Evolutionary conservation across 2,797 vertebrate genomes (phyloP), one percentile per base, ranked within the genome.

Genomic region (Erethizon dorsatum): DNA sequence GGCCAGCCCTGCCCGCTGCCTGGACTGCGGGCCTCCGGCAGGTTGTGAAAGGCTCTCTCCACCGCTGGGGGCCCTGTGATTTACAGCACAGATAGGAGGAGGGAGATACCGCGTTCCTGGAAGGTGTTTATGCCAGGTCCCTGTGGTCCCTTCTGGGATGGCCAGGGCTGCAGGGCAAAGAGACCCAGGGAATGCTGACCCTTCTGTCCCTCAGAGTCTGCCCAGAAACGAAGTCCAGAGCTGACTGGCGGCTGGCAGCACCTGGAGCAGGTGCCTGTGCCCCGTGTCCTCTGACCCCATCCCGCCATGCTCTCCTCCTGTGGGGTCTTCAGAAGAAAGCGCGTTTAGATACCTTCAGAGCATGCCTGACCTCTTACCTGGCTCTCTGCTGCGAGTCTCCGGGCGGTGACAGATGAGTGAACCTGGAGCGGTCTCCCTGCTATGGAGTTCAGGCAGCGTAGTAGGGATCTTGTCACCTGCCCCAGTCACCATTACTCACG

Each of bases 1-100:
- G 61, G 10, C 33, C 85, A 89, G 91, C 61, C 83, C 28, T 56
- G 82, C 20, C 41, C 14, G 15, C 79, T 20, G 33, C 65, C 65
- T 8, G 78, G 69, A 57, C 63, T 87, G n/a, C 1, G 26, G 47
- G 57, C 82, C 45, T 71, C 5, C 8, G 73, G 84, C 31, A 61
- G 47, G 41, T 91, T 95, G 75, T 47, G 37, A 88, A 80, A 90
- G 61, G 56, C 20, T 59, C 47, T 92, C 83, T 93, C 73, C 79
- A 93, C 56, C n/a, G 1, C 5, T 50, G 28, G 89, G 57, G 65
- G 63, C 93, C 94, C 80, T 83, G 31, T 93, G 33, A 87, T 80
- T 94, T 93, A 56, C 54, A 50, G 41, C 83, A 61, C 47, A 88
- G 31, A 61, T 88, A 26, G 37, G 33, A 9, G 18, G 59, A 20